Base-by-base conservation (phyloP, 2,888 invertebrate genomes). In the Zaprionus lineosus region DNA sequence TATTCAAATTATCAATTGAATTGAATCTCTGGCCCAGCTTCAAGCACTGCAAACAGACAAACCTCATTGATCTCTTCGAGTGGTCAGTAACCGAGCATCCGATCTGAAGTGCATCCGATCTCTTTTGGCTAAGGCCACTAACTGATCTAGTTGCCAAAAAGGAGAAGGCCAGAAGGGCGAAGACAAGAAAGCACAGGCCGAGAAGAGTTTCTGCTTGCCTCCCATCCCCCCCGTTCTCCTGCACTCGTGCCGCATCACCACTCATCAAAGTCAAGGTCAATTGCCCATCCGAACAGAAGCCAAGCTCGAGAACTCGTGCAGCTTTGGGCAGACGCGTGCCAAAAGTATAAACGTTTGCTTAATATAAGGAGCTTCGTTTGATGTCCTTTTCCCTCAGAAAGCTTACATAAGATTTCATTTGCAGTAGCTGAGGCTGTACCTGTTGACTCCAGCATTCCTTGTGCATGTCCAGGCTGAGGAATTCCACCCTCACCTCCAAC, bases 101-200 rank as follows among this genome's bases (percentile, higher is more conserved):
- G 46, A 53, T 53, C 48, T 37, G 26, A 51, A 47, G 41, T 47
- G 29, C 47, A 41, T 12, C 36, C 29, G 40, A 43, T 29, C 11
- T 50, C 39, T 44, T 43, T 36, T 68, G 48, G 33, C 43, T 72
- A 72, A 75, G 75, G 75, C 75, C 79, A 62, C 57, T 55, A 37
- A 47, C 19, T 39, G 33, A 48, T n/a, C 15, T 43, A 12, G 19
- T 29, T 50, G 50, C 26, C 56, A 41, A 53, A 72, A 65, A 48
- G 24, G n/a, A n/a, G n/a, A n/a, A n/a, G n/a, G n/a, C n/a, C n/a
- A n/a, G n/a, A n/a, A n/a, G n/a, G n/a, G n/a, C n/a, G n/a, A n/a
- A 46, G 3, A 40, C 37, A 28, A 40, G 31, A 53, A 78, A 62
- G 50, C 36, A 47, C 47, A 57, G 51, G 43, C 29, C 26, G 51